Evolutionary conservation across 2,888 invertebrate species (phyloP).

Genomic region (Callyntrura guangdongensis): DNA sequence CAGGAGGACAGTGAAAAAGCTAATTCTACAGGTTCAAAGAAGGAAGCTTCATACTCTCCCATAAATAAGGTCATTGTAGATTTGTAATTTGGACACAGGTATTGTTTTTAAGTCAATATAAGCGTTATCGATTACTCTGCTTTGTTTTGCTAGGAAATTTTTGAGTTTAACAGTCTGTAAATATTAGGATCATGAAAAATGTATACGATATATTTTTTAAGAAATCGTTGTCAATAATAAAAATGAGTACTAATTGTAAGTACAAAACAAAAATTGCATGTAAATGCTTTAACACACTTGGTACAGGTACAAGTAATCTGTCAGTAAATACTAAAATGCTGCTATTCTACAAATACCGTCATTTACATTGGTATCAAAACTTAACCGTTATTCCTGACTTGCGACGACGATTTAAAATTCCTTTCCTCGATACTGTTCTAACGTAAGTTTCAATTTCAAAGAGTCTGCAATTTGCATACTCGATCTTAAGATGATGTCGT

Average conservation of each 20-base stretch:
- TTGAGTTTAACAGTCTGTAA: background rate
- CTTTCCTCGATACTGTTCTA: no score
- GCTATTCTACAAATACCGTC: no score
- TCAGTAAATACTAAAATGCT: no score
- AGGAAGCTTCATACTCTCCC: background rate
- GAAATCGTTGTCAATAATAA: background rate
- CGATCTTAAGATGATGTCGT: no score
- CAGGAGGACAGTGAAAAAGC: background rate
- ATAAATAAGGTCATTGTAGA: slow-evolving; percentile 34
- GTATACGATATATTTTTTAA: no score
- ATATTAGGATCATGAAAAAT: background rate
- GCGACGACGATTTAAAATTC: no score
- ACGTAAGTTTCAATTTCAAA: no score
- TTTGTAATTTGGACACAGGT: slow-evolving; percentile 9
- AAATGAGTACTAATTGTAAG: background rate
- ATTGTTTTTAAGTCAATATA: background rate
- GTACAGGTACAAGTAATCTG: no score
- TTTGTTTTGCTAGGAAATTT: no score
- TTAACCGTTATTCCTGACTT: no score
- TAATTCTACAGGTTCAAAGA: background rate
- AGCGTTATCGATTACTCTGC: background rate
- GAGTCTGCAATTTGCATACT: background rate
- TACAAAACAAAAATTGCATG: background rate
- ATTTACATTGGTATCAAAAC: no score
- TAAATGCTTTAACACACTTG: no score